A percentile compares a stretch with the other conserved stretches of the same genome.
Evolutionary conservation across 2,113 vertebrate genomes (phyloP).

Genomic region (Cryptotis parvus): DNA sequence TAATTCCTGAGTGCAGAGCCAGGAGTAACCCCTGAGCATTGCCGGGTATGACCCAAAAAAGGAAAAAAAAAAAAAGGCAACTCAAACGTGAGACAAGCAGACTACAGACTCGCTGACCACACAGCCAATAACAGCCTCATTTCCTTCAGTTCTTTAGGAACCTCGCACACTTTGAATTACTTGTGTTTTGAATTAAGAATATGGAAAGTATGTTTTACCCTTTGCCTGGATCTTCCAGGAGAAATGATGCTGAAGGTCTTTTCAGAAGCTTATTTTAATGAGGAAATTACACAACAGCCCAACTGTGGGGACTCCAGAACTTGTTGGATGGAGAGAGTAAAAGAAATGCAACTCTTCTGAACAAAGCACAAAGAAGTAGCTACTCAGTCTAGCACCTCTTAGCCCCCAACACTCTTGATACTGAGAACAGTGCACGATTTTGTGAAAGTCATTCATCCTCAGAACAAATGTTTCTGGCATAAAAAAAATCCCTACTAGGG

Average conservation of each 20-base stretch:
- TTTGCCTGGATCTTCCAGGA: neutral
- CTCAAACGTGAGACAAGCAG: neutral
- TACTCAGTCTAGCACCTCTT: slow-evolving; percentile 27
- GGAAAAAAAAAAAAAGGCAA: neutral
- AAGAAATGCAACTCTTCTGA: slow-evolving; percentile 16
- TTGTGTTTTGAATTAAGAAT: slow-evolving; percentile 17
- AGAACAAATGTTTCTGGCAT: slow-evolving; percentile 17
- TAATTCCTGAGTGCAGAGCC: too few relatives aligned
- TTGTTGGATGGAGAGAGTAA: neutral
- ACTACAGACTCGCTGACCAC: neutral
- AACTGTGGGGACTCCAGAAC: neutral
- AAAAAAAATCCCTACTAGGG: neutral
- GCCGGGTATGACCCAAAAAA: too few relatives aligned
- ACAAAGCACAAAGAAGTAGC: neutral
- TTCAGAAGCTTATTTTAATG: neutral
- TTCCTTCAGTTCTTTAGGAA: slow-evolving; percentile 2
- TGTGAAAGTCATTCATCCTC: slow-evolving; percentile 36
- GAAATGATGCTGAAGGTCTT: neutral
- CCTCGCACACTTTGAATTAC: neutral
- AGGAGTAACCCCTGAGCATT: too few relatives aligned
- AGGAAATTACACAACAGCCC: neutral
- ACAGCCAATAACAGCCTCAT: neutral
- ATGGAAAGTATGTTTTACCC: neutral
- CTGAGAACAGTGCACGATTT: slow-evolving; percentile 8
- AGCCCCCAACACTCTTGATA: slow-evolving; percentile 10